Base-by-base conservation (phyloP, 2,797 vertebrate genomes). In the Anguilla megastoma region DNA sequence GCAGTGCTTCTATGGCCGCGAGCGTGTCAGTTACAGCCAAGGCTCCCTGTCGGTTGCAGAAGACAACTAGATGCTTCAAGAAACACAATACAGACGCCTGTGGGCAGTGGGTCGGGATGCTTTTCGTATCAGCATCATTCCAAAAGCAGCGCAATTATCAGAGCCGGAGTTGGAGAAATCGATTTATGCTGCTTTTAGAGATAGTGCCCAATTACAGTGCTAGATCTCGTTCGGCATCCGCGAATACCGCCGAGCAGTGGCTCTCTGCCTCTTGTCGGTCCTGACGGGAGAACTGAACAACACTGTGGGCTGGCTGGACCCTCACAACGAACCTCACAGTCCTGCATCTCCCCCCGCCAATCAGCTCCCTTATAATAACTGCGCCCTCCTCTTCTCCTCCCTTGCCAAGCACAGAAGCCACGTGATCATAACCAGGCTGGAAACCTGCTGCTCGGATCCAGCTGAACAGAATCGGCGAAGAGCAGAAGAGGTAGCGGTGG, bases 311-410 rank as follows among this genome's bases (percentile, higher is more conserved):
- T 79, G 80, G 88, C 71, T 90, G 89, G 88, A 90, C 87, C 89
- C 87, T 88, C 89, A 58, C 88, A 66, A 74, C 80, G 41, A 84
- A 84, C 84, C 84, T 27, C 80, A 88, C 60, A 82, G 87, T 88
- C 94, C 94, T 92, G 94, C 94, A 94, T 90, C 89, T 90, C 89
- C 91, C 90, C 93, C 95, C 91, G 89, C 96, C 96, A 96, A 96
- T 96, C 93, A 94, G 91, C 90, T 85, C 90, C 85, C 89, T 89
- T 87, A 91, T 89, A 90, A 91, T 85, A 91, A 85, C 27, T 90
- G 91, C 88, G 86, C 79, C 87, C 54, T 24, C 52, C 85, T 87
- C 88, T 45, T 86, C 83, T 54, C 85, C 76, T 83, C 84, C 83
- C 56, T 90, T 88, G 88, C 87, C 69, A 45, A 56, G 86, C 88